A percentile compares a stretch with the other conserved stretches of the same genome.
Conservation (phyloP, 2,888 invertebrate species). For the Subacronicta megacephala region DNA sequence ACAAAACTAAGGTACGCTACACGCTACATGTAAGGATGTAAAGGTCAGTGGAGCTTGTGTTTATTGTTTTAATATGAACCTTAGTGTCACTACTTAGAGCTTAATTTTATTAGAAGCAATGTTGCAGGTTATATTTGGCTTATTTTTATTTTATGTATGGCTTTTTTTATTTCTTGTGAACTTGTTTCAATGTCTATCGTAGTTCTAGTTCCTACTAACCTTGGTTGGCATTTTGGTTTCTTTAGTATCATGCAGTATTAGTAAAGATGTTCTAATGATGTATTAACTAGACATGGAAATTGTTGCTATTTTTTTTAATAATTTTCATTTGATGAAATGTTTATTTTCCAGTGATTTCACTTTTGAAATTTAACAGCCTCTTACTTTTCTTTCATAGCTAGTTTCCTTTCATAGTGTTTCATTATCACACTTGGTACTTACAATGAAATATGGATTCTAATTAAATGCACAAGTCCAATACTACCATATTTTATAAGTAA, state of each 20-base stretch:
- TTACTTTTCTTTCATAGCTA: no score
- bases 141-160: conserved; percentile 21
- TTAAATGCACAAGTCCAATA: no score
- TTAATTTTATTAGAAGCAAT: neutral
- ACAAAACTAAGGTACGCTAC: conserved; percentile 22
- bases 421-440: no score
- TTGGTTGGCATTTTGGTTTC: conserved; percentile 4
- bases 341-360: no score
- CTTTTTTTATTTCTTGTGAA: conserved; percentile 33
- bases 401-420: no score
- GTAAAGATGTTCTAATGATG: no score
- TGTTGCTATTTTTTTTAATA: no score
- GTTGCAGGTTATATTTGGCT: conserved; percentile 25
- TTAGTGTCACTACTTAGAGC: conserved; percentile 11
- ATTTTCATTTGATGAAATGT: no score
- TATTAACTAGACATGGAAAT: no score
- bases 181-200: conserved; percentile 12
- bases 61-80: conserved; percentile 25
- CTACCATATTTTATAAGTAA: no score
- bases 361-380: no score
- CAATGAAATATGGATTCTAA: no score
- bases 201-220: conserved; percentile 33
- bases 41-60: conserved; percentile 69
- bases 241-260: neutral
- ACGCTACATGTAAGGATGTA: conserved; percentile 45